phyloP scores from a whole-genome alignment of 2,888 invertebrate species.

The Parasteatoda lunata region DNA sequence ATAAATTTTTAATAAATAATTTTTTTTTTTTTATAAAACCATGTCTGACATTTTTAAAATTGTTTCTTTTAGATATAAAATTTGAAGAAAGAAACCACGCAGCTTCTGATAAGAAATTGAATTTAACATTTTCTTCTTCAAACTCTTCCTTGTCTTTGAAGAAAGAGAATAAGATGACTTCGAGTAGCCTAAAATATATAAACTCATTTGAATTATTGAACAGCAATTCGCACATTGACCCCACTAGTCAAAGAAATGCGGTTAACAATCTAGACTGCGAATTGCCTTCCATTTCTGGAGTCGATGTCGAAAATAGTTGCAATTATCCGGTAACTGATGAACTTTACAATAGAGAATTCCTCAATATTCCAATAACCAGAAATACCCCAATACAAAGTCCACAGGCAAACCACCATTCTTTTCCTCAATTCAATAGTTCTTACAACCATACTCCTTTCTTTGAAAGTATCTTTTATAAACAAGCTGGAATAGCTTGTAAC shows the following conservation, averaged over 20 bases:
- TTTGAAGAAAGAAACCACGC: no score
- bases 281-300: constrained; percentile 7
- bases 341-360: constrained; percentile 21
- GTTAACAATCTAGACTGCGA: constrained; percentile 55
- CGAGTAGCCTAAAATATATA: no score
- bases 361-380: constrained; percentile 48
- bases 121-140: no score
- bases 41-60: no score
- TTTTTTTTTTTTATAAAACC: no score
- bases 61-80: no score
- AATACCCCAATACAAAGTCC: constrained; percentile 29
- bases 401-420: constrained; percentile 53
- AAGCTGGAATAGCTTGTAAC: constrained; percentile 39
- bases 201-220: no score
- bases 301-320: constrained; percentile 6
- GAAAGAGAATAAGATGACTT: no score
- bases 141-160: no score
- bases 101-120: no score
- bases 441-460: constrained; percentile 2
- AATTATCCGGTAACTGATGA: constrained; percentile 14
- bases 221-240: no score
- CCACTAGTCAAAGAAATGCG: constrained; percentile 20
- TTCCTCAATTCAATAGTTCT: constrained; percentile 42
- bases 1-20: no score
- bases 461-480: constrained; percentile 44